phyloP scores from a whole-genome alignment of 2,888 invertebrate species.

The Aphidius colemani region DNA sequence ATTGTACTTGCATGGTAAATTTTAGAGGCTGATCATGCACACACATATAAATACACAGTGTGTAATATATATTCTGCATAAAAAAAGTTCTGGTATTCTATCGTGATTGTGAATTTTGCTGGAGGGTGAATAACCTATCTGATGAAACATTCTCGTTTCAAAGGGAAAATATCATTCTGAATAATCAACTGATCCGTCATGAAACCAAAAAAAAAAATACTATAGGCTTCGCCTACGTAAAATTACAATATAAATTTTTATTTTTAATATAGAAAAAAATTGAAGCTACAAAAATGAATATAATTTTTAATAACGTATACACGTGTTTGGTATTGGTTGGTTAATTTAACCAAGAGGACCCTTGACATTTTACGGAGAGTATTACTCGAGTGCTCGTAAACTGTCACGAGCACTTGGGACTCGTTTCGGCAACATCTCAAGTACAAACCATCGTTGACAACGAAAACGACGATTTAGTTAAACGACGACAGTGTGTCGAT shows the following conservation, averaged over 20 bases:
- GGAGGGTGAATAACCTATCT: slow-evolving; percentile 12
- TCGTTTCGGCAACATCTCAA: slow-evolving; percentile 22
- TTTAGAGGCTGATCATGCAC: no score
- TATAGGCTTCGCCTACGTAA: no score
- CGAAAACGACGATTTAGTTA: background rate
- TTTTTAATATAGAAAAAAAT: slow-evolving; percentile 6
- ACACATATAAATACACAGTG: no score
- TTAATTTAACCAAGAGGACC: slow-evolving; percentile 27
- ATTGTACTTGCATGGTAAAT: no score
- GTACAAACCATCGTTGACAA: no score
- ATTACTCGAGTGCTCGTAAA: slow-evolving; percentile 38
- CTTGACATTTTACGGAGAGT: slow-evolving; percentile 21
- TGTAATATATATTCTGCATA: no score
- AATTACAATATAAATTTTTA: background rate
- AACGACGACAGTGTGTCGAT: slow-evolving; percentile 16
- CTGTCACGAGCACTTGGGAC: slow-evolving; percentile 39
- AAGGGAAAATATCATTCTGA: no score
- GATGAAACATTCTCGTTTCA: slow-evolving; percentile 24
- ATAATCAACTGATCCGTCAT: background rate
- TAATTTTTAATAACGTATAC: slow-evolving; percentile 23
- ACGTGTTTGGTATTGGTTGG: slow-evolving; percentile 32
- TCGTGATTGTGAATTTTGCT: no score
- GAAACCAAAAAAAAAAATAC: slow-evolving; percentile 3
- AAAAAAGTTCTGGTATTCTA: no score
- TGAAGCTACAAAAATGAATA: no score